Evolutionary conservation across 23 tunicate genomes (phyloP).

Genomic region (Clavelina lepadiformis): DNA sequence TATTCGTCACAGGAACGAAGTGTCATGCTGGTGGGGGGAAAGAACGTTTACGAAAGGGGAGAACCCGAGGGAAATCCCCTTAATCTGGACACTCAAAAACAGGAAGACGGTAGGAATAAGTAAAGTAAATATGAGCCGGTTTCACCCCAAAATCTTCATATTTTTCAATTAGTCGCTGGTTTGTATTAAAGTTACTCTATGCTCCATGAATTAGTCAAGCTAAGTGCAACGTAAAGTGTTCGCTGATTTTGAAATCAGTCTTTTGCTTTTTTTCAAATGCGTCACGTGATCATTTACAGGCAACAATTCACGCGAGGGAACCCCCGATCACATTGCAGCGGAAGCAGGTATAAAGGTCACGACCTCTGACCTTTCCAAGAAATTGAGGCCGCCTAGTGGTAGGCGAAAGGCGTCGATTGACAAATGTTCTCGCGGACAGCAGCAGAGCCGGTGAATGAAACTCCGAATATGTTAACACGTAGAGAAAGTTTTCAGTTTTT

Average conservation of each 20-base stretch:
- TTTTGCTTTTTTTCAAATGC: not conserved
- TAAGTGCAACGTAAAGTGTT: not conserved
- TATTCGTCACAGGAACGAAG: not conserved
- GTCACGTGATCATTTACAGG: slow-evolving; percentile 18
- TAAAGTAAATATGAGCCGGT: not conserved
- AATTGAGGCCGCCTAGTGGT: slow-evolving; percentile 30
- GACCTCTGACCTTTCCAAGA: slow-evolving; percentile 29
- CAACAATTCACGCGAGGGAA: slow-evolving; percentile 66
- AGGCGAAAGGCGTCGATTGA: too few species aligned
- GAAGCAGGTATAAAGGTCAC: slow-evolving; percentile 44
- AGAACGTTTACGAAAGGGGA: slow-evolving; percentile 10
- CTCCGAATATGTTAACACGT: too few species aligned
- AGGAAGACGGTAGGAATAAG: slow-evolving; percentile 4
- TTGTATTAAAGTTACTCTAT: slow-evolving; percentile 15
- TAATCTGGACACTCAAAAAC: slow-evolving; percentile 5
- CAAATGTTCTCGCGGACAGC: too few species aligned
- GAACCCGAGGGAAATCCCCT: slow-evolving; percentile 30
- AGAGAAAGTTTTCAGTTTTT: too few species aligned
- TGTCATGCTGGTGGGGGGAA: not conserved
- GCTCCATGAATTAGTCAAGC: too few species aligned
- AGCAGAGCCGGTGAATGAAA: too few species aligned
- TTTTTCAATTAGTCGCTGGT: not conserved
- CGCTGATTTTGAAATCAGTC: not conserved
- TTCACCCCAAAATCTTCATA: not conserved
- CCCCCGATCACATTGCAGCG: slow-evolving; percentile 63